Base-by-base conservation (phyloP, 2,113 vertebrate species). In the Meleagris gallopavo region DNA sequence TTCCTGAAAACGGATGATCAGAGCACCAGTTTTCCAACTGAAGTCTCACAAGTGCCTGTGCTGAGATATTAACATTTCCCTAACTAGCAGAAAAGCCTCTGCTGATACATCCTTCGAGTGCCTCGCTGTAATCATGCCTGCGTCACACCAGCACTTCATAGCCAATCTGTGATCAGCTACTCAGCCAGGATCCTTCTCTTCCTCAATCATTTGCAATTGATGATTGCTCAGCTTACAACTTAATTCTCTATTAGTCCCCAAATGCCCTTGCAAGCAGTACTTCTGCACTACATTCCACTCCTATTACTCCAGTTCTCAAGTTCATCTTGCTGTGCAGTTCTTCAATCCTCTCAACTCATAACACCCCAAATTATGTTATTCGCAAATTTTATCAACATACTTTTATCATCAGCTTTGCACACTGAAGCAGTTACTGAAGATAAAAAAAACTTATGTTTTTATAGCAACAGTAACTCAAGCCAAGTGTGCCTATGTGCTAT, bases 161-260 rank as follows among this genome's bases (percentile, higher is more conserved):
- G 14, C 25, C 90, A 74, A 58, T 86, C 85, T 86, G 72, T 70
- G 41, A 71, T 32, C 88, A 91, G 29, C 82, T 80, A 32, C 90
- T 92, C 83, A 86, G 1, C 72, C 13, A 14, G 46, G 45, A 92
- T 50, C 71, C 73, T 77, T 67, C 86, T 77, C 65, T 94, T 76
- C 92, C 57, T 86, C 7, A 0, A 38, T 96, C 94, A 86, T 94
- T 88, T 92, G 83, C 88, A 86, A 86, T 27, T 74, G 92, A 83
- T 92, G 76, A 96, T 90, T 91, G 71, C 69, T 86, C 79, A 88
- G 76, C 92, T 94, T 95, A 91, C 94, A 95, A 96, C 69, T 95
- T 96, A 45, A 93, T 95, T 95, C 93, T 92, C 91, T 40, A 91
- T 90, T 88, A 93, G 69, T 88, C 92, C 94, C 92, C 57, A 93